Evolutionary conservation across 2,888 invertebrate species (phyloP).

Genomic region (Diachrysia chrysitis): DNA sequence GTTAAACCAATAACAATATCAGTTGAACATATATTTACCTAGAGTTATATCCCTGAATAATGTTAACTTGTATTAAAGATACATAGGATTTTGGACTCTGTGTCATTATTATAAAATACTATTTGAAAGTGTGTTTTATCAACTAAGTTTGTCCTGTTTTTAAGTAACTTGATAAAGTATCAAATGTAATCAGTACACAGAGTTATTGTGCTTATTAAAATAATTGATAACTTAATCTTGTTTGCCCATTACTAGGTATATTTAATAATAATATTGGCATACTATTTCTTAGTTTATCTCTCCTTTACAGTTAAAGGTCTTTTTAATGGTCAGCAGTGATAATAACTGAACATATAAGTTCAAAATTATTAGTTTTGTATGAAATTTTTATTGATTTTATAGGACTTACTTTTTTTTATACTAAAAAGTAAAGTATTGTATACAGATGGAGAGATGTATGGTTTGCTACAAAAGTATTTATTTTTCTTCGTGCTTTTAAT

Average conservation of each 20-base stretch:
- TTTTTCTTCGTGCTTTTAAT: too few species aligned
- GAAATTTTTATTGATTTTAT: too few species aligned
- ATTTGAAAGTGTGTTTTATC: background rate
- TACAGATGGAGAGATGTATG: too few species aligned
- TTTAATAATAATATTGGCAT: background rate
- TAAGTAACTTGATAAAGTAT: background rate
- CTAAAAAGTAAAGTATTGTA: too few species aligned
- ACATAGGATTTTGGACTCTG: background rate
- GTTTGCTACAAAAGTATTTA: too few species aligned
- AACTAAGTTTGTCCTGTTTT: background rate
- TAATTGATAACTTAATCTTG: slow-evolving; percentile 2
- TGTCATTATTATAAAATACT: background rate
- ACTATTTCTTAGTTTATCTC: background rate
- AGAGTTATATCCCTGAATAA: background rate
- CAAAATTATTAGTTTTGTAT: too few species aligned
- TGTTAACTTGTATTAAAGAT: background rate
- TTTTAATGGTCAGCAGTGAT: background rate
- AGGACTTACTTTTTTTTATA: too few species aligned
- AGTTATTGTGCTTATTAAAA: slow-evolving; percentile 2
- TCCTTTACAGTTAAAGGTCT: background rate
- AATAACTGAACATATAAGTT: too few species aligned
- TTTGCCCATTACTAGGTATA: background rate
- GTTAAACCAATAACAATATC: too few species aligned
- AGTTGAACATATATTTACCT: too few species aligned
- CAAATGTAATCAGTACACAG: background rate